These are phyloP conservation scores for Epizoanthus ramosus DNA, from an alignment of 92 coral and sea anemone species.

Conservation along the genomic window DNA sequence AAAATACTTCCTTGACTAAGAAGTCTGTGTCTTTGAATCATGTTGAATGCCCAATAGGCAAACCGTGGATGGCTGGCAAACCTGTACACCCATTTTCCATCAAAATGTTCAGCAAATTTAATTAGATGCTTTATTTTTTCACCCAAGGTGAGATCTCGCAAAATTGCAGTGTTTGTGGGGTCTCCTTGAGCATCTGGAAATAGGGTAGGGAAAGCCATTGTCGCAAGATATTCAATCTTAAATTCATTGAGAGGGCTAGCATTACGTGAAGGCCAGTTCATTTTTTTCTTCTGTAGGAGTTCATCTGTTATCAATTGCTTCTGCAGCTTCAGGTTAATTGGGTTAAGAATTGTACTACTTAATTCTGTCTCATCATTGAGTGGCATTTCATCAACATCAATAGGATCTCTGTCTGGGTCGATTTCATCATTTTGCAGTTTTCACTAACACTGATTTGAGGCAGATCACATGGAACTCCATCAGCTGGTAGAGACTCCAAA, in stretches of 20 bases:
- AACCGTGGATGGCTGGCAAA: constrained; percentile 74
- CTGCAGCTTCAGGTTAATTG: neutral
- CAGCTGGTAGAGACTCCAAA: constrained; percentile 3
- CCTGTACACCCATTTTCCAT: constrained; percentile 66
- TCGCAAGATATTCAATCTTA: constrained; percentile 48
- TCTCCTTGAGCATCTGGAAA: constrained; percentile 79
- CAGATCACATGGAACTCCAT: constrained; percentile 24
- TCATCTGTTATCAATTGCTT: constrained; percentile 1
- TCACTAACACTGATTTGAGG: constrained; percentile 16
- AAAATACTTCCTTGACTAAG: constrained; percentile 70
- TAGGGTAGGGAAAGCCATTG: constrained; percentile 80
- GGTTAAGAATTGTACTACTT: constrained; percentile 4
- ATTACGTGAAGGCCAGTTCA: neutral
- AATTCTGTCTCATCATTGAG: too few relatives aligned
- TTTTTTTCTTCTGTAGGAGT: neutral
- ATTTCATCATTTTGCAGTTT: constrained; percentile 8
- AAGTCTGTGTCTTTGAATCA: constrained; percentile 69
- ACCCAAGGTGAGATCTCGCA: constrained; percentile 53
- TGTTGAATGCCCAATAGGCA: constrained; percentile 79
- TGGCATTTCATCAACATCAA: too few relatives aligned
- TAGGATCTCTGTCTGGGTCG: neutral
- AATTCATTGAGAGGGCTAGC: constrained; percentile 1
- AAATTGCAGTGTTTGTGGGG: constrained; percentile 68
- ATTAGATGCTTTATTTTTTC: constrained; percentile 65
- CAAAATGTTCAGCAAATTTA: constrained; percentile 59